Base-by-base conservation (phyloP, 2,113 vertebrate genomes). In the Anoplopoma fimbria region DNA sequence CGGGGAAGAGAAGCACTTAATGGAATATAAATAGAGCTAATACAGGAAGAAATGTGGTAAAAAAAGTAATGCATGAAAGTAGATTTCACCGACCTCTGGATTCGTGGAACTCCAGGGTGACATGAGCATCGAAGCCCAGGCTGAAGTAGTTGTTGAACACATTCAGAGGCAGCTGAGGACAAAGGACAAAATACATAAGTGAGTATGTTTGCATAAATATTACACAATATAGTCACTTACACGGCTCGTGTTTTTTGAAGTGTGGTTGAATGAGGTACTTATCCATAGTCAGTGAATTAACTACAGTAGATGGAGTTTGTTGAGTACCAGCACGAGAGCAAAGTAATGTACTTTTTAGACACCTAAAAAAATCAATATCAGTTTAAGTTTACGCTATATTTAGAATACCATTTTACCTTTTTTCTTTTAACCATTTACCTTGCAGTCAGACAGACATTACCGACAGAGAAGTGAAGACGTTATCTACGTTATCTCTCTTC, bases 81-180 rank as follows among this genome's bases (percentile, higher is more conserved):
- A 47, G 47, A 74, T 67, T 53, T 36, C 72, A 68, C 90, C 68
- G 49, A 99, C 96, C 98, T 97, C 98, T 94, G 80, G 98, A 99
- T 91, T 99, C 98, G 0, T 99, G 98, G 89, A 99, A 99, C 92
- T 99, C 98, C 94, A 99, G 94, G 0, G 98, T 99, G 92, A 99
- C 98, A 0, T 98, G 97, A 4, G 98, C 98, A 0, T 99, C 98
- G 85, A 99, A 99, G 81, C 98, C 98, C 74, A 99, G 96, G 92
- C 98, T 99, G 96, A 99, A 99, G 94, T 99, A 99, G 94, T 99
- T 99, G 96, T 99, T 99, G 94, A 99, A 99, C 69, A 99, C 98
- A 42, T 99, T 97, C 77, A 99, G 94, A 71, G 98, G 98, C 76
- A 99, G 96, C 98, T 99, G 93, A 61, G 64, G 83, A 49, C 19